These are phyloP conservation scores for Ormia ochracea DNA, from an alignment of 2,888 invertebrate species.

Conservation along the genomic window DNA sequence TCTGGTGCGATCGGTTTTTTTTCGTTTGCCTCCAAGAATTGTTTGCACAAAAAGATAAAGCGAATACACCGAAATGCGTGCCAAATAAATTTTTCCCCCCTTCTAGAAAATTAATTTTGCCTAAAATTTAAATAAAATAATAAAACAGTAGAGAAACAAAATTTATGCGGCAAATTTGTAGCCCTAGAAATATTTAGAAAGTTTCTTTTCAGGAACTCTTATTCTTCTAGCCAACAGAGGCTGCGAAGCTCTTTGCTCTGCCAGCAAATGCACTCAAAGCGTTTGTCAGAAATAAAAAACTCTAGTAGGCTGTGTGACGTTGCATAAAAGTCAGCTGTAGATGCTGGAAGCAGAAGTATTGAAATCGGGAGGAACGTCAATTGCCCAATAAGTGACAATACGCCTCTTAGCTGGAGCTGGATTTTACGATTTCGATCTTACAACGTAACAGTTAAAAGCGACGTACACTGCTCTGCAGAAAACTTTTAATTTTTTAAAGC, in stretches of 20 bases:
- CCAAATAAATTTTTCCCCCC: conserved; percentile 19
- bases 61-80: conserved; percentile 13
- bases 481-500: no score
- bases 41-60: not conserved
- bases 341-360: no score
- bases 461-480: no score
- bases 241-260: not conserved
- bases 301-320: no score
- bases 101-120: conserved; percentile 9
- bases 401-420: no score
- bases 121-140: not conserved
- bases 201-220: not conserved
- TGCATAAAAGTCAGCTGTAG: no score
- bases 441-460: no score
- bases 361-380: no score
- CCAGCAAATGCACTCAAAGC: no score
- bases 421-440: no score
- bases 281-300: no score
- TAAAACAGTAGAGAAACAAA: not conserved
- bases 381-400: no score
- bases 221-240: not conserved
- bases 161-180: not conserved
- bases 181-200: not conserved
- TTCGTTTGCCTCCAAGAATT: conserved; percentile 20
- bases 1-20: conserved; percentile 8